Evolutionary conservation across 1,140 invertebrate genomes (phyloP).

Genomic region (Muscidifurax raptorellus): DNA sequence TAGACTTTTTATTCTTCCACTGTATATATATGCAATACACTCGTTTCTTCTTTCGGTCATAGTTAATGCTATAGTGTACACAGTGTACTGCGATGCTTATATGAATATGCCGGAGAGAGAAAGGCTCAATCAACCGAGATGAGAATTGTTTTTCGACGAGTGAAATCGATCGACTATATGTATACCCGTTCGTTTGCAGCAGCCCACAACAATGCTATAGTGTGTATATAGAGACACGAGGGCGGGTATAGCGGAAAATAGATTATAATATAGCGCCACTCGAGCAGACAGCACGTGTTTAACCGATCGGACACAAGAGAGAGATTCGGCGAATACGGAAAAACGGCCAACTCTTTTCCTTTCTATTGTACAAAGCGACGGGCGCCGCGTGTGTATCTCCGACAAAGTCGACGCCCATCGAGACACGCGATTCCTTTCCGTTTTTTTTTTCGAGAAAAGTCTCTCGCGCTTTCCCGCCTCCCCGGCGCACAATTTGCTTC

Average conservation of each 20-base stretch:
- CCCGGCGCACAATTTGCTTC: conserved; percentile 12
- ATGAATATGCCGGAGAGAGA: neutral
- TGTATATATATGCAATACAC: too few species aligned
- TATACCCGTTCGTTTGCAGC: too few species aligned
- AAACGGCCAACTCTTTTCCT: neutral
- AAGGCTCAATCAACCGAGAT: neutral
- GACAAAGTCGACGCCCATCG: conserved; percentile 8
- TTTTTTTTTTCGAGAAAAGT: neutral
- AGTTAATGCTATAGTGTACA: neutral
- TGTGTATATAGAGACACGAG: too few species aligned
- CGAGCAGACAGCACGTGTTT: neutral
- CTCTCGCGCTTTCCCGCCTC: conserved; percentile 16
- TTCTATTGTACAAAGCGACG: neutral
- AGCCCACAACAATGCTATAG: too few species aligned
- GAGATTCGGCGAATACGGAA: neutral
- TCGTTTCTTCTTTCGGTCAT: neutral
- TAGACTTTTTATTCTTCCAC: neutral
- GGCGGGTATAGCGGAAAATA: neutral
- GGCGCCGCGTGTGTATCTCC: too few species aligned
- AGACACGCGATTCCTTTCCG: neutral
- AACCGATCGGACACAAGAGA: neutral
- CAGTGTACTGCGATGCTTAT: neutral
- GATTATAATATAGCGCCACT: too few species aligned
- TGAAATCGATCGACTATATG: too few species aligned
- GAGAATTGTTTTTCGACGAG: neutral